Conservation (phyloP, 2,888 invertebrate species). For the Aphodius sticticus region DNA sequence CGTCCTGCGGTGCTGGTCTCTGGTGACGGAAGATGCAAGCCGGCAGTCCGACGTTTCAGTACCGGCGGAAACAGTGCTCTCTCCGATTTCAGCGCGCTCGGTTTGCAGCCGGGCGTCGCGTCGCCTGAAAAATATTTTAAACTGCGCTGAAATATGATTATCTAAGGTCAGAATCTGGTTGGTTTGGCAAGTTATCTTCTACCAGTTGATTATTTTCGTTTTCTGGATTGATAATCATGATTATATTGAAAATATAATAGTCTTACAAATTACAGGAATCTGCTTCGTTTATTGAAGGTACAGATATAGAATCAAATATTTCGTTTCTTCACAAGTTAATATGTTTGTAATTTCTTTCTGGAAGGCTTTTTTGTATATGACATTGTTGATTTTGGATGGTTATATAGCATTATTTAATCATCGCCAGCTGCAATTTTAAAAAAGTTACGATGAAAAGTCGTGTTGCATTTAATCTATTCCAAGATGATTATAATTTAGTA, state of each 20-base stretch:
- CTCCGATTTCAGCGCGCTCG: slow-evolving; percentile 17
- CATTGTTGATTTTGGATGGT: too few relatives aligned
- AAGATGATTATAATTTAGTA: too few relatives aligned
- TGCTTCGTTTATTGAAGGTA: too few relatives aligned
- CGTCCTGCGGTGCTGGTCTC: slow-evolving; percentile 55
- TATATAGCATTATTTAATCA: too few relatives aligned
- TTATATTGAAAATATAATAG: background rate
- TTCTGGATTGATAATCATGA: background rate
- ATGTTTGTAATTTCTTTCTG: too few relatives aligned
- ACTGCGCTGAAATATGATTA: background rate
- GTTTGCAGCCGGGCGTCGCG: background rate
- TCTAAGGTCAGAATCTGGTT: background rate
- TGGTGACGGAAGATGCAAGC: slow-evolving; percentile 51
- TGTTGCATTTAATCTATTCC: too few relatives aligned
- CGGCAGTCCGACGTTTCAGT: slow-evolving; percentile 37
- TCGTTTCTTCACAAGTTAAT: too few relatives aligned
- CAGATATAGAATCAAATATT: too few relatives aligned
- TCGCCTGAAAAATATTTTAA: background rate
- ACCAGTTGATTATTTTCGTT: background rate
- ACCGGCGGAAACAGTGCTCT: slow-evolving; percentile 27
- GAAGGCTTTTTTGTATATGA: too few relatives aligned
- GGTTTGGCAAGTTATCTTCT: background rate
- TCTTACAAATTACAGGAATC: too few relatives aligned
- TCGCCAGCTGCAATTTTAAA: too few relatives aligned
- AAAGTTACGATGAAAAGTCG: too few relatives aligned